Evolutionary conservation across 2,113 vertebrate species (phyloP).

Genomic region (Grantiella picta): DNA sequence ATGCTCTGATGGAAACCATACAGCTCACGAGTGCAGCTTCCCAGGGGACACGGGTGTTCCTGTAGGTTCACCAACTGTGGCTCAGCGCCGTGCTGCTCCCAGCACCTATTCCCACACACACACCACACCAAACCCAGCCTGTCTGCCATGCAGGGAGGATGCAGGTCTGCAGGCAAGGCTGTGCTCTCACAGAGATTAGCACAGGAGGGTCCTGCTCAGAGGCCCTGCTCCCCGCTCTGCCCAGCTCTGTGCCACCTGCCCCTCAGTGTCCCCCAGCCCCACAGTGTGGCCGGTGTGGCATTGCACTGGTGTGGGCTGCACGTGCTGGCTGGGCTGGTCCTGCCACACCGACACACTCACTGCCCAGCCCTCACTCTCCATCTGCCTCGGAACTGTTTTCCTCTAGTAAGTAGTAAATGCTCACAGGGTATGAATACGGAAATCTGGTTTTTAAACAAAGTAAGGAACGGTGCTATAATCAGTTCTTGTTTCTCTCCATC

Average conservation of each 20-base stretch:
- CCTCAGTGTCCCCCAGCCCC: background rate
- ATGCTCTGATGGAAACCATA: slow-evolving; percentile 71
- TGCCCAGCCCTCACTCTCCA: background rate
- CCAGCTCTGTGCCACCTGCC: accelerated
- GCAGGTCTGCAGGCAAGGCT: accelerated
- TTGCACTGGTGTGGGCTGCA: background rate
- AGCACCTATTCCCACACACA: background rate
- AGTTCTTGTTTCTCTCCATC: background rate
- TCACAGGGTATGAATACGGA: accelerated
- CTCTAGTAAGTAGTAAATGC: background rate
- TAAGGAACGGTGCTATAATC: background rate
- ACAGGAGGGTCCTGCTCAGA: background rate
- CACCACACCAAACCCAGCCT: background rate
- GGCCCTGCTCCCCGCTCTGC: background rate
- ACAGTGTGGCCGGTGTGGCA: background rate
- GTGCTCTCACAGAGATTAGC: accelerated
- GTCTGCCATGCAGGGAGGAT: accelerated
- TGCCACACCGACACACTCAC: accelerated
- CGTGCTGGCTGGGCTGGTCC: accelerated
- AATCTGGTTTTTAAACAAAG: background rate
- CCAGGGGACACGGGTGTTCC: background rate
- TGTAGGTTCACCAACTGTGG: background rate
- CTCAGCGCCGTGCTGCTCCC: accelerated
- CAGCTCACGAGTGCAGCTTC: slow-evolving; percentile 63
- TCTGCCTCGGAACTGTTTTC: background rate